phyloP scores from a whole-genome alignment of 2,888 invertebrate species.

The Sesamia inferens region DNA sequence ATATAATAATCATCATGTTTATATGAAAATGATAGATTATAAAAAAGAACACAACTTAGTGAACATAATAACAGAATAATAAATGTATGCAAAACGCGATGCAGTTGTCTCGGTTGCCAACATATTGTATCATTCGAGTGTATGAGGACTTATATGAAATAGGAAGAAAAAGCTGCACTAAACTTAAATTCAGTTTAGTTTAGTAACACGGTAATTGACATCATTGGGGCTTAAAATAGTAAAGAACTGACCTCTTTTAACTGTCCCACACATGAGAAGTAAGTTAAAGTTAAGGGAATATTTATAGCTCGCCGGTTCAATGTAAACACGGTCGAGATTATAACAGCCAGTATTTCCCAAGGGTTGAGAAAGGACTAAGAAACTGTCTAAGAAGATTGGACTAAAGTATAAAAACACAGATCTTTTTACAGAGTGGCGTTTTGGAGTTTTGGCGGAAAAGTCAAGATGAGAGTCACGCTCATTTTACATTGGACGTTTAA shows the following conservation, averaged over 20 bases:
- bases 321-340: neutral
- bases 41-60: neutral
- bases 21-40: neutral
- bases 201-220: no score
- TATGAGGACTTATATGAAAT: no score
- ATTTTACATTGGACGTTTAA: no score
- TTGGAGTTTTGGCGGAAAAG: no score
- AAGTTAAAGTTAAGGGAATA: conserved; percentile 4
- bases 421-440: neutral
- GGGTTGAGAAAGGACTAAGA: neutral
- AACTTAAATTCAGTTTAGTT: no score
- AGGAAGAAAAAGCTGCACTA: no score
- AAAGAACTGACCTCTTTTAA: conserved; percentile 19
- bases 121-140: no score
- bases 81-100: no score
- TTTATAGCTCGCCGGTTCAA: conserved; percentile 1
- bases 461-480: no score
- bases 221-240: no score
- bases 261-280: conserved; percentile 17
- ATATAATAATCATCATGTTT: neutral
- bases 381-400: neutral
- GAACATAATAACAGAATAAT: no score
- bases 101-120: no score
- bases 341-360: neutral
- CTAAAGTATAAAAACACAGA: neutral